phyloP scores from a whole-genome alignment of 2,888 invertebrate species.

The Amblyjoppa proteus region DNA sequence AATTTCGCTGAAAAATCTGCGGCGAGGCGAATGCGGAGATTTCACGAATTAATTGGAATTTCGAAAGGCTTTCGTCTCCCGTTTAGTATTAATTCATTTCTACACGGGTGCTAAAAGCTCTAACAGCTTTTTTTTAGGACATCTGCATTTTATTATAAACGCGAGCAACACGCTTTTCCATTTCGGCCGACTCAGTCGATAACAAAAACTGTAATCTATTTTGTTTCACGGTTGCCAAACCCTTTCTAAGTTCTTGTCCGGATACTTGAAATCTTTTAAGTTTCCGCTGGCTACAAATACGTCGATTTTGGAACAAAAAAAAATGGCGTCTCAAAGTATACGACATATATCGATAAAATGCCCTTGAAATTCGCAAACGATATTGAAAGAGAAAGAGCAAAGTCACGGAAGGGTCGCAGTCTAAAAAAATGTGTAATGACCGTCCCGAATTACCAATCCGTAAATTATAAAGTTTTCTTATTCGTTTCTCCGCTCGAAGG shows the following conservation, averaged over 20 bases:
- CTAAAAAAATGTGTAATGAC: slow-evolving; percentile 68
- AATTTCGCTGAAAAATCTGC: slow-evolving; percentile 60
- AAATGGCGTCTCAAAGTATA: not conserved
- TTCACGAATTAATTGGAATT: slow-evolving; percentile 71
- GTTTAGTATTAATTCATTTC: slow-evolving; percentile 65
- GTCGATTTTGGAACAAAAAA: not conserved
- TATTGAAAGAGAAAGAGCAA: slow-evolving; percentile 4
- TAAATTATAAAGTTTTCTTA: slow-evolving; percentile 77
- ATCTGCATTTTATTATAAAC: not conserved
- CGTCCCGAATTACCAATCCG: slow-evolving; percentile 70
- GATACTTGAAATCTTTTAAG: not conserved
- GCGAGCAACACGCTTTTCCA: not conserved
- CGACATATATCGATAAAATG: slow-evolving; percentile 13
- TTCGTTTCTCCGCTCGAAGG: slow-evolving; percentile 67
- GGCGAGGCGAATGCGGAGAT: slow-evolving; percentile 54
- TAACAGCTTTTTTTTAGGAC: not conserved
- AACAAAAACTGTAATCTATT: no score
- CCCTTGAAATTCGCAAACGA: slow-evolving; percentile 5
- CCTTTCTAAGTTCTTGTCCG: not conserved
- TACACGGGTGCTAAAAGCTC: slow-evolving; percentile 46
- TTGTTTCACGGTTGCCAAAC: not conserved
- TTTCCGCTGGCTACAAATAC: not conserved
- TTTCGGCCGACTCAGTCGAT: not conserved
- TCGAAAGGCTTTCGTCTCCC: slow-evolving; percentile 67
- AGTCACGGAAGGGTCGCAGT: slow-evolving; percentile 29